phyloP scores from a whole-genome alignment of 2,797 vertebrate species.

The Gouania willdenowi region DNA sequence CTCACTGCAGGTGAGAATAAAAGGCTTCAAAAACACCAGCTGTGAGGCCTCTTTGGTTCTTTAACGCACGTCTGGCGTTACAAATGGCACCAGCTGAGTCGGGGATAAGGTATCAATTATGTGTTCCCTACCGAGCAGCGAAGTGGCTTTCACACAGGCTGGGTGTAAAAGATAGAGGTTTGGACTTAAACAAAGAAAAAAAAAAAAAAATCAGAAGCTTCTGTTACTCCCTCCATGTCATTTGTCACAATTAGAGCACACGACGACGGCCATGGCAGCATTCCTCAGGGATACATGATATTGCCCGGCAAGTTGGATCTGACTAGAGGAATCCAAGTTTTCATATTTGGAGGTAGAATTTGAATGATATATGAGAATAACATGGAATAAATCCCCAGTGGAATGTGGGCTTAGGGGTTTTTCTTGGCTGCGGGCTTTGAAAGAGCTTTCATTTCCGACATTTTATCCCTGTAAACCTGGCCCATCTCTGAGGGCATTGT shows the following conservation, averaged over 20 bases:
- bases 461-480: conserved; percentile 39
- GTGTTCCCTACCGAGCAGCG: conserved; percentile 28
- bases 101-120: conserved; percentile 23
- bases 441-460: conserved; percentile 65
- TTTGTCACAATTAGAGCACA: conserved; percentile 41
- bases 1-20: conserved; percentile 28
- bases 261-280: conserved; percentile 12
- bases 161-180: conserved; percentile 33
- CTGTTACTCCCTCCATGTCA: conserved; percentile 15
- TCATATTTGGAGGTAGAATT: conserved; percentile 58
- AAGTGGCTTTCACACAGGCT: conserved; percentile 24
- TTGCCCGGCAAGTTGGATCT: conserved; percentile 17
- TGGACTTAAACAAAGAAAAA: no score
- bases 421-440: conserved; percentile 28
- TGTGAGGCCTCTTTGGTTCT: conserved; percentile 40
- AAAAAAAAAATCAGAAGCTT: conserved; percentile 39
- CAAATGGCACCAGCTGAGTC: conserved; percentile 55
- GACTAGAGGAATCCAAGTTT: conserved; percentile 30
- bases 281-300: conserved; percentile 32
- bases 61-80: conserved; percentile 13
- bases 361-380: conserved; percentile 38
- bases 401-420: conserved; percentile 47
- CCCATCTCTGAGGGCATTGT: conserved; percentile 36
- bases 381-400: conserved; percentile 30
- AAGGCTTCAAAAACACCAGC: neutral